These are phyloP conservation scores for Neuroterus valhalla DNA, from an alignment of 1,140 invertebrate species.

Conservation along the genomic window DNA sequence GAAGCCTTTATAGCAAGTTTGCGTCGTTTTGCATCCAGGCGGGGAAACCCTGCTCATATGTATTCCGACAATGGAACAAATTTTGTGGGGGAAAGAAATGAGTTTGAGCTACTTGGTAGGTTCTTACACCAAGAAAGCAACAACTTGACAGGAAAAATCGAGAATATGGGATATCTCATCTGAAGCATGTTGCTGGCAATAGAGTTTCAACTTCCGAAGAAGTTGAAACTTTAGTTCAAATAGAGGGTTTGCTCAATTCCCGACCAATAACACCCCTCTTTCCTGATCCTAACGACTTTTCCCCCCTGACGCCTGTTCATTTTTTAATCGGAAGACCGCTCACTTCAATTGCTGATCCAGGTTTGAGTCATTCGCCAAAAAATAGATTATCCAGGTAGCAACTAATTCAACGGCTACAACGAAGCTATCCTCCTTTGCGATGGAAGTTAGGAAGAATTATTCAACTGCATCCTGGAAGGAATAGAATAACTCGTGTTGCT, in stretches of 20 bases:
- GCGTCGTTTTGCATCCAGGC: constrained; percentile 48
- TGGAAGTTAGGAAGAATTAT: constrained; percentile 3
- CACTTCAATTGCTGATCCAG: not conserved
- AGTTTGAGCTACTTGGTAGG: constrained; percentile 47
- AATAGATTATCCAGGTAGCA: constrained; percentile 24
- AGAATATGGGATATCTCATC: constrained; percentile 41
- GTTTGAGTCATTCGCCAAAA: not conserved
- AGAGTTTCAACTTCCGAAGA: constrained; percentile 44
- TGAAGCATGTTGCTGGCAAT: constrained; percentile 41
- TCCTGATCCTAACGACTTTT: constrained; percentile 45
- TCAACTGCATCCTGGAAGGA: constrained; percentile 9
- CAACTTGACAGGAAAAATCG: not conserved
- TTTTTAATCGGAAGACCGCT: constrained; percentile 44
- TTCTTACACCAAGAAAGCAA: constrained; percentile 24
- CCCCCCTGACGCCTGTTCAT: constrained; percentile 39
- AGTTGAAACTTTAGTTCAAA: constrained; percentile 42
- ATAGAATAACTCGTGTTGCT: not conserved
- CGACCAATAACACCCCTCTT: constrained; percentile 52
- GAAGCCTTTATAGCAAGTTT: constrained; percentile 55
- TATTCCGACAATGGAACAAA: constrained; percentile 65
- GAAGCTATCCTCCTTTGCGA: constrained; percentile 11
- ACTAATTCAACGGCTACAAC: not conserved
- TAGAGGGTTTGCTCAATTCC: constrained; percentile 55
- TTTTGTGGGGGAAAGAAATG: constrained; percentile 57
- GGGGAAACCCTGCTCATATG: constrained; percentile 46